Evolutionary conservation across 2,797 vertebrate species (phyloP), one percentile per base, ranked within the genome.

Genomic region (Scolopax bukidnonensis): DNA sequence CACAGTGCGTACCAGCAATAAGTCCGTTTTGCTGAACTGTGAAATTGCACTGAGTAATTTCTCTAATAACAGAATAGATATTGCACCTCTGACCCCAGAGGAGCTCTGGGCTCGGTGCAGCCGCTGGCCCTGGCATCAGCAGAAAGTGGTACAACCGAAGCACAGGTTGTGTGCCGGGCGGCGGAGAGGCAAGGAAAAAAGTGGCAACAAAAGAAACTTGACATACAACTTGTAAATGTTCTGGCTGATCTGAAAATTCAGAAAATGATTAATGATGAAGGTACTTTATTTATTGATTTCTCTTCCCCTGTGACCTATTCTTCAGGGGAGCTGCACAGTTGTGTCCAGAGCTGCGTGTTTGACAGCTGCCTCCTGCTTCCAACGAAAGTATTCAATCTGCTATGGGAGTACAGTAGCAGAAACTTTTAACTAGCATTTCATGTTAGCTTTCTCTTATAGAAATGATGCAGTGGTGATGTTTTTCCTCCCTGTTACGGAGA

Each of bases 11-110:
- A 12, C 77, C 79, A 68, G 65, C 89, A 96, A 50, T 94, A 94
- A 95, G 91, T 33, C 73, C 76, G 21, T 93, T 94, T 89, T 96
- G 94, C 96, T 96, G 96, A 97, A 94, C 86, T 91, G 77, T 68
- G 93, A 90, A 95, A 92, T 78, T 88, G 54, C 57, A 78, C 81
- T 89, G 90, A 96, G 91, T 94, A 94, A 92, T 95, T 96, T 90
- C 94, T 97, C 86, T 95, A 97, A 95, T 95, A 94, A 96, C 57
- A 61, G 90, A 90, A 68, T 19, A 87, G 95, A 83, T 92, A 95
- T 93, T 95, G 75, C 93, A 84, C 93, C 92, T 65, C 81, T 88
- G 86, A 96, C 92, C 90, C 75, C 92, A 80, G 89, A 63, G 90
- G 92, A 93, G 79, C 88, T 74, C 19, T 0, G 0, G 87, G 75